phyloP scores from a whole-genome alignment of 2,888 invertebrate genomes.

The Plemyria rubiginata region DNA sequence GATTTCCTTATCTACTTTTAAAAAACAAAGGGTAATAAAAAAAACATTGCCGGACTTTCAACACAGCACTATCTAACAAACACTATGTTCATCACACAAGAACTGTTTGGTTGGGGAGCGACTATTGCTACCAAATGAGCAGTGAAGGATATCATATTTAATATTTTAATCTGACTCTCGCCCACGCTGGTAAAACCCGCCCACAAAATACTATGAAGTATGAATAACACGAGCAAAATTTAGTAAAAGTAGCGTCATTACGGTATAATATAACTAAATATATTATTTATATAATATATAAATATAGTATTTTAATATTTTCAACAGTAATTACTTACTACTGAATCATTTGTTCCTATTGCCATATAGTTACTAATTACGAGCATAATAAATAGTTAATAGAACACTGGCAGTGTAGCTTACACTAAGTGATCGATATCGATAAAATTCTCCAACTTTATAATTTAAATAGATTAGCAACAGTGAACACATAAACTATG shows the following conservation, averaged over 20 bases:
- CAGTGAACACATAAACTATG: constrained; percentile 38
- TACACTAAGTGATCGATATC: constrained; percentile 48
- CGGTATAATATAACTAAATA: too few species aligned
- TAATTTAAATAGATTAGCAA: constrained; percentile 25
- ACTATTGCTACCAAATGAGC: too few species aligned
- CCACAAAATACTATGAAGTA: constrained; percentile 18
- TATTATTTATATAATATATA: too few species aligned
- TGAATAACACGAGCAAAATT: constrained; percentile 20
- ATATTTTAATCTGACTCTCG: too few species aligned
- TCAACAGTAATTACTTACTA: constrained; percentile 19
- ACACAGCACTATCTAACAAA: too few species aligned
- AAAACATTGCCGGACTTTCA: too few species aligned
- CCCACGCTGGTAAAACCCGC: too few species aligned
- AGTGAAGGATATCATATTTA: too few species aligned
- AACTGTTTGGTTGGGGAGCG: too few species aligned
- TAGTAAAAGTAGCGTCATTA: constrained; percentile 14
- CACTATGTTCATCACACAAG: too few species aligned
- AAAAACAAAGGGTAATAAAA: too few species aligned
- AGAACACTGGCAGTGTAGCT: constrained; percentile 70
- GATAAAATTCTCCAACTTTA: constrained; percentile 24
- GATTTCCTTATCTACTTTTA: too few species aligned
- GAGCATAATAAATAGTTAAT: constrained; percentile 23
- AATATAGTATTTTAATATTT: constrained; percentile 11
- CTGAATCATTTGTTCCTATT: constrained; percentile 39
- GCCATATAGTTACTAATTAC: constrained; percentile 18